phyloP scores from a whole-genome alignment of 1,140 invertebrate genomes.

The Sipha flava region DNA sequence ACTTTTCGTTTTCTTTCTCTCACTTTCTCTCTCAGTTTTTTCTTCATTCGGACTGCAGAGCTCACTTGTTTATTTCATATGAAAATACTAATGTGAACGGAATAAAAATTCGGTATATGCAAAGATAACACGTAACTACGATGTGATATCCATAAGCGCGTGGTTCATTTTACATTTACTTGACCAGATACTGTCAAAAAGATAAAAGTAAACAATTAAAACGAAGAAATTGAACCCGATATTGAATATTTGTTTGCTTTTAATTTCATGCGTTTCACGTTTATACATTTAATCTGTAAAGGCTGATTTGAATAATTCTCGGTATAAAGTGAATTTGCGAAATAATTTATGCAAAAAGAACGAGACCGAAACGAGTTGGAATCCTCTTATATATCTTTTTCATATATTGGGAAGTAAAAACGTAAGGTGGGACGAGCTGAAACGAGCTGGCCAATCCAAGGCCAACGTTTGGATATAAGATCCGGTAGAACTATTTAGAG shows the following conservation, averaged over 20 bases:
- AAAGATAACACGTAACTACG: neutral
- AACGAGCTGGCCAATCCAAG: too few relatives aligned
- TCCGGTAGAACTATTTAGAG: too few relatives aligned
- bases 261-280: neutral
- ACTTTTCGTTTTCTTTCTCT: too few relatives aligned
- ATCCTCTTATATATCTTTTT: neutral
- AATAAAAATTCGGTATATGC: neutral
- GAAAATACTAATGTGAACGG: neutral
- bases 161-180: neutral
- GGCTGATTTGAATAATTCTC: neutral
- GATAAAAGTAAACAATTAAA: neutral
- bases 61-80: too few relatives aligned
- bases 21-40: too few relatives aligned
- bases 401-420: too few relatives aligned
- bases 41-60: too few relatives aligned
- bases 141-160: neutral
- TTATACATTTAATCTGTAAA: neutral
- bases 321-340: neutral
- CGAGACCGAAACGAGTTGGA: neutral
- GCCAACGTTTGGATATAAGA: too few relatives aligned
- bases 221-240: neutral
- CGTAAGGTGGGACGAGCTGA: too few relatives aligned
- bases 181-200: neutral
- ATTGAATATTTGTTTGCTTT: neutral
- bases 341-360: neutral